A percentile compares a stretch with the other conserved stretches of the same genome.
phyloP scores from a whole-genome alignment of 2,888 invertebrate genomes.

The Eretmocerus hayati region DNA sequence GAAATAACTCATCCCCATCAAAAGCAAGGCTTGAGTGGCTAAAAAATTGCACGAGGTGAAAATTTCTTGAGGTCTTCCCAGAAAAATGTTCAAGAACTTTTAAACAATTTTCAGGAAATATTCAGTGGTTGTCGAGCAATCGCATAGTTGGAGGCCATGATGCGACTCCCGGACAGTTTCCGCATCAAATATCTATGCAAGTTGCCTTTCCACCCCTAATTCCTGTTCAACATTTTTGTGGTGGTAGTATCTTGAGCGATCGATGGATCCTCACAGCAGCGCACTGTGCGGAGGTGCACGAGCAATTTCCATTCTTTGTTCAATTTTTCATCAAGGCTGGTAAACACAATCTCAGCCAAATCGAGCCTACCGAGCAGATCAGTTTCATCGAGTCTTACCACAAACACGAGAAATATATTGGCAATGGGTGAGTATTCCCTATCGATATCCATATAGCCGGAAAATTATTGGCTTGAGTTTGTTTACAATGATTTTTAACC shows the following conservation, averaged over 20 bases:
- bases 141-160: conserved; percentile 34
- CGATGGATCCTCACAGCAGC: conserved; percentile 24
- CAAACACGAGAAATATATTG: conserved; percentile 34
- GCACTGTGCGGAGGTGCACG: conserved; percentile 19
- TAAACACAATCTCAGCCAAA: conserved; percentile 6
- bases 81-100: too few species aligned
- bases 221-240: conserved; percentile 14
- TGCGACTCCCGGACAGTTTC: conserved; percentile 43
- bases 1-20: too few species aligned
- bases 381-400: conserved; percentile 11
- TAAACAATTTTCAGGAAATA: too few species aligned
- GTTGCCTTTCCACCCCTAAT: conserved; percentile 28
- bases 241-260: conserved; percentile 18
- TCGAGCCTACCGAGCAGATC: conserved; percentile 17
- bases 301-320: neutral
- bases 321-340: conserved; percentile 22
- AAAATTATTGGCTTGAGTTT: too few species aligned
- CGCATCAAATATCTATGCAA: conserved; percentile 47
- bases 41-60: too few species aligned
- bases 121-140: neutral
- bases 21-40: too few species aligned
- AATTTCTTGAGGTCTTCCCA: too few species aligned
- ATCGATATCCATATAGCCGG: too few species aligned
- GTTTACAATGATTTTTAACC: neutral
- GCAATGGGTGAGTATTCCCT: conserved; percentile 16